phyloP scores from a whole-genome alignment of 2,888 invertebrate genomes.

The Conchocele bisecta region DNA sequence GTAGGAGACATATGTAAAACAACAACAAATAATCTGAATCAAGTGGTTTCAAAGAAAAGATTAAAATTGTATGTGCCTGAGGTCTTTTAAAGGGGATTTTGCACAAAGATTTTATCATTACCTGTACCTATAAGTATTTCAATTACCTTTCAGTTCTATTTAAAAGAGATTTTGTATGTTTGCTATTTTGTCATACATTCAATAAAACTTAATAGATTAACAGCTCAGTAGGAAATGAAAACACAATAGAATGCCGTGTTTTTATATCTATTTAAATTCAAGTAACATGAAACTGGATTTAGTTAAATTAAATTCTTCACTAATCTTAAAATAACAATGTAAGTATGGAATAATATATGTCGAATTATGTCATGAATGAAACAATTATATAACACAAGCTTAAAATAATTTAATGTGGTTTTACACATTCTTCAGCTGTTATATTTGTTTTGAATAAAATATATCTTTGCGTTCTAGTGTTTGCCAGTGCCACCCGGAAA shows the following conservation, averaged over 20 bases:
- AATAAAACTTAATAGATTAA: conserved; percentile 4
- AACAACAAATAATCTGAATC: too few species aligned
- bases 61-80: conserved; percentile 22
- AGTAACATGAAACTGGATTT: conserved; percentile 41
- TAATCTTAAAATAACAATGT: conserved; percentile 49
- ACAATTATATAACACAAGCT: too few species aligned
- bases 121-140: conserved; percentile 24
- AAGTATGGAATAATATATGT: too few species aligned
- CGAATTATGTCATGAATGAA: too few species aligned
- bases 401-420: too few species aligned
- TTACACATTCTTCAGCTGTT: too few species aligned
- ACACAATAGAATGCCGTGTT: conserved; percentile 47
- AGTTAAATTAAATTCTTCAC: conserved; percentile 42
- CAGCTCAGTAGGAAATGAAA: conserved; percentile 18
- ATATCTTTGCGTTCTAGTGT: too few species aligned
- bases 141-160: conserved; percentile 4
- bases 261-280: conserved; percentile 55
- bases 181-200: conserved; percentile 28
- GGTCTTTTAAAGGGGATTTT: conserved; percentile 25
- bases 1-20: too few species aligned
- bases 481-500: too few species aligned
- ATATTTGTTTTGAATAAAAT: too few species aligned
- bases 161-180: conserved; percentile 12
- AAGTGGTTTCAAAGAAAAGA: too few species aligned
- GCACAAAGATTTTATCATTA: conserved; percentile 47